phyloP scores from a whole-genome alignment of 2,113 vertebrate genomes.

The Tachycineta bicolor region DNA sequence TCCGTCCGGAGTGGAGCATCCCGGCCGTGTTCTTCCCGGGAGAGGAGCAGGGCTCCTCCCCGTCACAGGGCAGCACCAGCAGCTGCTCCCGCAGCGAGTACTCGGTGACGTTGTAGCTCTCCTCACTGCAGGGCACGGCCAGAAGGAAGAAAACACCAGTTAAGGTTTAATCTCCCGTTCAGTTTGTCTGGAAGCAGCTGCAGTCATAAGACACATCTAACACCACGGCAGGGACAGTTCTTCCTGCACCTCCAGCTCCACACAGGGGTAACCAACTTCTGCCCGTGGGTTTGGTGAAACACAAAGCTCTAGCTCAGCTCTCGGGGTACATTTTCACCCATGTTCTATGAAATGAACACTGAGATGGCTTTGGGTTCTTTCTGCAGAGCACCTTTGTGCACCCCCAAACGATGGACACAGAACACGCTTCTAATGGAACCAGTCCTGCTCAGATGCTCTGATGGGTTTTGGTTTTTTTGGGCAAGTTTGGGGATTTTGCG shows the following conservation, averaged over 20 bases:
- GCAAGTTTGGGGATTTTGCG: not conserved
- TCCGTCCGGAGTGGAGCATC: conserved; percentile 83
- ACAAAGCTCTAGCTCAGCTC: not conserved
- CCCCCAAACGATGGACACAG: fast-evolving
- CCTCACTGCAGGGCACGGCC: conserved; percentile 78
- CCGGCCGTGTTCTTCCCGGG: conserved; percentile 75
- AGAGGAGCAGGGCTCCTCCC: conserved; percentile 78
- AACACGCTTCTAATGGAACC: not conserved
- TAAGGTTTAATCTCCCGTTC: fast-evolving
- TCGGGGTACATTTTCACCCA: fast-evolving
- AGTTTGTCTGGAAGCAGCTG: not conserved
- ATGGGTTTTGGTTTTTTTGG: not conserved
- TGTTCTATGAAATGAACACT: not conserved
- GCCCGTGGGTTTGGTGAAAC: not conserved
- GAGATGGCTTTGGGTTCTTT: no score
- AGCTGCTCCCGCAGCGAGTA: conserved; percentile 89
- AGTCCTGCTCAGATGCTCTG: not conserved
- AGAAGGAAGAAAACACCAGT: not conserved
- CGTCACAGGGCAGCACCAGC: conserved; percentile 80
- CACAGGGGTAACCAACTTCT: not conserved
- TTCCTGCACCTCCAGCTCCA: not conserved
- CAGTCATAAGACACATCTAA: no score
- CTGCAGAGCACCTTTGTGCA: not conserved
- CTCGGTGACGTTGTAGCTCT: conserved; percentile 91
- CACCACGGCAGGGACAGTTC: fast-evolving